Conservation (phyloP, 2,797 vertebrate genomes). For the Sebastes oblongus region DNA sequence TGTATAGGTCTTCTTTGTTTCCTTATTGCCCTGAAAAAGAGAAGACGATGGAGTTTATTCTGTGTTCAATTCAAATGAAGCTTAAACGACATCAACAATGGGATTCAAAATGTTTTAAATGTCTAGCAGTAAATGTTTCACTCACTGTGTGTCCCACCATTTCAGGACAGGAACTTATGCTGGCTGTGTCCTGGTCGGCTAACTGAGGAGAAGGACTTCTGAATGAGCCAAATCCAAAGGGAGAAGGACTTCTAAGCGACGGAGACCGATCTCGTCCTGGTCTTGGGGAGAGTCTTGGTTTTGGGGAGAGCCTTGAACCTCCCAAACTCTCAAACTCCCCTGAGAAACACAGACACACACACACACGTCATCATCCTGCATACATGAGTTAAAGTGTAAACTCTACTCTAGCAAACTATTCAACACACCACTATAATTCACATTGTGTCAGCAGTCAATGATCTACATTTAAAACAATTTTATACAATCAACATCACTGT, state of each 20-base stretch:
- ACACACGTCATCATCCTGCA: not conserved
- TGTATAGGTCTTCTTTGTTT: slow-evolving; percentile 67
- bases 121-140: not conserved
- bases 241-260: slow-evolving; percentile 39
- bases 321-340: slow-evolving; percentile 30
- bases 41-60: not conserved
- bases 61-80: not conserved
- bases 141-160: slow-evolving; percentile 80
- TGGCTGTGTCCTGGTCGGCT: slow-evolving; percentile 38
- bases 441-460: not conserved
- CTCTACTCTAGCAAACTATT: not conserved
- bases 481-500: not conserved
- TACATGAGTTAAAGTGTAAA: not conserved
- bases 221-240: not conserved
- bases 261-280: slow-evolving; percentile 13
- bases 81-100: not conserved
- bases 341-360: slow-evolving; percentile 17
- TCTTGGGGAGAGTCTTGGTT: slow-evolving; percentile 40
- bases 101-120: not conserved
- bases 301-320: slow-evolving; percentile 37
- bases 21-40: slow-evolving; percentile 72
- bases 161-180: slow-evolving; percentile 78
- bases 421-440: not conserved
- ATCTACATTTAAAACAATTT: not conserved
- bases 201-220: slow-evolving; percentile 50